Conservation (phyloP, 2,888 invertebrate genomes). For the Apoda limacodes region DNA sequence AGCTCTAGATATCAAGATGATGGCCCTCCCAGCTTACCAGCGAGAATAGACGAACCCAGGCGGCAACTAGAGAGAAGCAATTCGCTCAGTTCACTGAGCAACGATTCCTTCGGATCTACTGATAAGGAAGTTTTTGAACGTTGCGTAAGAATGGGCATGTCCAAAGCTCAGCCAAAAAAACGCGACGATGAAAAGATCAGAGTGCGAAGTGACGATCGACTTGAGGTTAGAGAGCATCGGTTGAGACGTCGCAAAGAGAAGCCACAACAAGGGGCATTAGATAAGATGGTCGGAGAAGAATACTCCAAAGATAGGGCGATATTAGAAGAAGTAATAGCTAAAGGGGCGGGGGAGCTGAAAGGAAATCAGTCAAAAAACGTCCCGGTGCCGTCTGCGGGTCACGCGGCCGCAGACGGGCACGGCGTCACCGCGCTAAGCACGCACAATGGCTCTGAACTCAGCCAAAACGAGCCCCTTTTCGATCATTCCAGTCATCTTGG, state of each 20-base stretch:
- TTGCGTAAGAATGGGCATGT: slow-evolving; percentile 82
- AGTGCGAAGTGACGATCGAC: slow-evolving; percentile 35
- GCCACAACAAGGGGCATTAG: slow-evolving; percentile 27
- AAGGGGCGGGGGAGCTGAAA: slow-evolving; percentile 45
- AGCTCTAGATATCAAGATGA: slow-evolving; percentile 24
- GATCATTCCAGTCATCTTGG: slow-evolving; percentile 6
- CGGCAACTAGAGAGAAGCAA: slow-evolving; percentile 27
- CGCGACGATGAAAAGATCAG: slow-evolving; percentile 23
- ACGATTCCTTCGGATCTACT: slow-evolving; percentile 71
- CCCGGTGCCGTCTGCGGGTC: slow-evolving; percentile 78
- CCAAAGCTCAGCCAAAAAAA: slow-evolving; percentile 28
- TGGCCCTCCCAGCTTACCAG: slow-evolving; percentile 33
- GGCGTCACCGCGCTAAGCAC: slow-evolving; percentile 39
- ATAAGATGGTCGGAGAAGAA: slow-evolving; percentile 36
- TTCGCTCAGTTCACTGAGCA: slow-evolving; percentile 53
- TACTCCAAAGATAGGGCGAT: slow-evolving; percentile 37
- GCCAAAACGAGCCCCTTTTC: slow-evolving; percentile 21
- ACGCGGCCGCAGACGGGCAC: slow-evolving; percentile 63
- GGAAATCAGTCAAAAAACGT: slow-evolving; percentile 75
- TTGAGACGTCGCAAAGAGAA: slow-evolving; percentile 21
- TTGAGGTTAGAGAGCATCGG: slow-evolving; percentile 22
- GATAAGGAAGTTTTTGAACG: slow-evolving; percentile 78
- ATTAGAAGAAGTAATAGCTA: slow-evolving; percentile 76
- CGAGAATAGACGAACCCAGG: slow-evolving; percentile 28
- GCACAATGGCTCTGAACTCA: slow-evolving; percentile 51